phyloP scores from a whole-genome alignment of 2,888 invertebrate species.

The Herminia tarsipennalis region DNA sequence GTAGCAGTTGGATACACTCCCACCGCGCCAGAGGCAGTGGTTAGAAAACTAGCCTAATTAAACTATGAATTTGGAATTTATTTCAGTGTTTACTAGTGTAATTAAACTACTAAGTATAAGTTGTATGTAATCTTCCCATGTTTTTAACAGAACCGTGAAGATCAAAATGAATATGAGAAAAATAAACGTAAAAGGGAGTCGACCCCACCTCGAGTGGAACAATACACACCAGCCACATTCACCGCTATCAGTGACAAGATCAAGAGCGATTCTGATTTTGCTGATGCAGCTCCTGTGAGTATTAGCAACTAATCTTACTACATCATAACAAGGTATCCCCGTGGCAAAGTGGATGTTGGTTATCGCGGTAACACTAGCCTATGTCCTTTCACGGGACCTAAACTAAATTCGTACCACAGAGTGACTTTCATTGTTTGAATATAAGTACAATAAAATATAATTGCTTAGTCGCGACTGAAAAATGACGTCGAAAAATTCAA shows the following conservation, averaged over 20 bases:
- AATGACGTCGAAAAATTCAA: no score
- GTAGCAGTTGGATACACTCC: no score
- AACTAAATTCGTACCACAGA: not conserved
- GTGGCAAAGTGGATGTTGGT: no score
- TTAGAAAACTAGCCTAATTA: no score
- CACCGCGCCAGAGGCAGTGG: no score
- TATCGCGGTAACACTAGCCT: no score
- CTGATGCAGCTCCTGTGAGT: slow-evolving; percentile 91
- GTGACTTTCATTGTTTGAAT: not conserved
- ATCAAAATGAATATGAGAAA: slow-evolving; percentile 96
- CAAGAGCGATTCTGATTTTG: slow-evolving; percentile 94
- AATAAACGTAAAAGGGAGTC: slow-evolving; percentile 90
- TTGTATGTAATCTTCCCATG: not conserved
- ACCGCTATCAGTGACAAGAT: slow-evolving; percentile 93
- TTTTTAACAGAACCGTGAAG: slow-evolving; percentile 91
- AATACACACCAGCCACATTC: slow-evolving; percentile 90
- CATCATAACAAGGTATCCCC: no score
- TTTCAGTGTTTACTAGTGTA: not conserved
- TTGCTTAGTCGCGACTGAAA: no score
- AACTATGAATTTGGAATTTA: no score
- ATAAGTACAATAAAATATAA: no score
- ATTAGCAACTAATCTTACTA: not conserved
- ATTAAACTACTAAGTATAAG: not conserved
- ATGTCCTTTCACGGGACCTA: no score
- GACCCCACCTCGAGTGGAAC: slow-evolving; percentile 94